Conservation (phyloP, 23 tunicate genomes). For the Ciona savignyi region DNA sequence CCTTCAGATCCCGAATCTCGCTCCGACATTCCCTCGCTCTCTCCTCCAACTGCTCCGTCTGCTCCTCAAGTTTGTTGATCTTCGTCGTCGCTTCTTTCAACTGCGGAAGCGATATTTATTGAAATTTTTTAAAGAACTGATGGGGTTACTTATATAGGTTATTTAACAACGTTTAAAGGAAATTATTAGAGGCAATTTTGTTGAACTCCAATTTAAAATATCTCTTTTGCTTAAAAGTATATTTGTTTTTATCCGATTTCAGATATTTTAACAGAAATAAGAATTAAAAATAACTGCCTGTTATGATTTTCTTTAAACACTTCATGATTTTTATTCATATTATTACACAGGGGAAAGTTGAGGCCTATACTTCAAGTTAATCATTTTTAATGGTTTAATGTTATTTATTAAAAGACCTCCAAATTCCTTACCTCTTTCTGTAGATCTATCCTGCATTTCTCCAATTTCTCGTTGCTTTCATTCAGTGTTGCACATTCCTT, state of each 20-base stretch:
- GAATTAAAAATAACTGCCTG: too few species aligned
- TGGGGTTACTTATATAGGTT: too few species aligned
- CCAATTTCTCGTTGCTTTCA: slow-evolving; percentile 12
- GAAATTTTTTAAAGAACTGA: too few species aligned
- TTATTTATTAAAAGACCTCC: background rate
- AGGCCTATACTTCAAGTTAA: background rate
- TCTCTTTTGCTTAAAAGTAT: too few species aligned
- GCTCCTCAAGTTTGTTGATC: slow-evolving; percentile 40
- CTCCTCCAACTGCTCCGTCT: slow-evolving; percentile 17
- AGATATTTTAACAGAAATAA: too few species aligned
- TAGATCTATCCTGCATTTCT: slow-evolving; percentile 31
- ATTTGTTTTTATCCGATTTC: too few species aligned
- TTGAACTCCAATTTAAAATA: too few species aligned
- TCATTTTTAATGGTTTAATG: slow-evolving; percentile 1
- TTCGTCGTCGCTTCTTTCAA: slow-evolving; percentile 21
- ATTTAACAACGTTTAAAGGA: too few species aligned
- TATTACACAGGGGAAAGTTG: background rate
- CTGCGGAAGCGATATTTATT: slow-evolving; percentile 9
- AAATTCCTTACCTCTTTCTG: slow-evolving; percentile 42
- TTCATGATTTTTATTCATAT: too few species aligned
- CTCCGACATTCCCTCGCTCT: slow-evolving; percentile 12
- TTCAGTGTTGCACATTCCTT: slow-evolving; percentile 31
- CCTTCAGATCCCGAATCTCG: slow-evolving; percentile 18
- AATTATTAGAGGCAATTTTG: too few species aligned
- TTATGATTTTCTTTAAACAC: too few species aligned